Conservation (phyloP, 2,797 vertebrate genomes). For the Ptychadena robeensis region DNA sequence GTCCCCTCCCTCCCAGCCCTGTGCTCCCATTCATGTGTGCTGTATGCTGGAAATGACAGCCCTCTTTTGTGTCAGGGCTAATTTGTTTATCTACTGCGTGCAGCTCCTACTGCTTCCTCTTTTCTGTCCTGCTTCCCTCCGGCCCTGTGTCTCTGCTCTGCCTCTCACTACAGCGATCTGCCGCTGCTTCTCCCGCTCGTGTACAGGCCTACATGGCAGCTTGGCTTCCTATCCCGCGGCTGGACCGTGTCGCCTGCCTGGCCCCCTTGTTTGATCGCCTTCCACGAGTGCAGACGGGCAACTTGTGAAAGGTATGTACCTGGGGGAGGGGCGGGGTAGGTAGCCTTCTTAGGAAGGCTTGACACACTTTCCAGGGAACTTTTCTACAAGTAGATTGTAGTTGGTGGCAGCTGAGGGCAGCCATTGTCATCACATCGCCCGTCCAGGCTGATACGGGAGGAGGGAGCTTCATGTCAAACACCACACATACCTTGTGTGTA, state of each 20-base stretch:
- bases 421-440: too few species aligned
- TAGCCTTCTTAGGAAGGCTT: too few species aligned
- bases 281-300: slow-evolving; percentile 5
- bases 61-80: slow-evolving; percentile 64
- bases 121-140: slow-evolving; percentile 35
- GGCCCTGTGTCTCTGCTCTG: slow-evolving; percentile 5
- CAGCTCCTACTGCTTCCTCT: slow-evolving; percentile 53
- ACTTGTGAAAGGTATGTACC: slow-evolving; percentile 41
- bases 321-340: not conserved
- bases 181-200: slow-evolving; percentile 41
- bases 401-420: too few species aligned
- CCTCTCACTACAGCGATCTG: slow-evolving; percentile 12
- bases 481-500: too few species aligned
- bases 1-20: slow-evolving; percentile 46
- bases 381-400: too few species aligned
- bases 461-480: too few species aligned
- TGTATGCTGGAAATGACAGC: slow-evolving; percentile 61
- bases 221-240: slow-evolving; percentile 43
- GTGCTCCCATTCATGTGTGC: slow-evolving; percentile 60
- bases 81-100: slow-evolving; percentile 63
- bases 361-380: not conserved
- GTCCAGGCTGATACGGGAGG: too few species aligned
- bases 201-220: slow-evolving; percentile 20
- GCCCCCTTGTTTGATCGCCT: slow-evolving; percentile 4
- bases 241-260: slow-evolving; percentile 6